A percentile compares a stretch with the other conserved stretches of the same genome.
phyloP scores from a whole-genome alignment of 2,113 vertebrate species.

The Rhinoptilus africanus region DNA sequence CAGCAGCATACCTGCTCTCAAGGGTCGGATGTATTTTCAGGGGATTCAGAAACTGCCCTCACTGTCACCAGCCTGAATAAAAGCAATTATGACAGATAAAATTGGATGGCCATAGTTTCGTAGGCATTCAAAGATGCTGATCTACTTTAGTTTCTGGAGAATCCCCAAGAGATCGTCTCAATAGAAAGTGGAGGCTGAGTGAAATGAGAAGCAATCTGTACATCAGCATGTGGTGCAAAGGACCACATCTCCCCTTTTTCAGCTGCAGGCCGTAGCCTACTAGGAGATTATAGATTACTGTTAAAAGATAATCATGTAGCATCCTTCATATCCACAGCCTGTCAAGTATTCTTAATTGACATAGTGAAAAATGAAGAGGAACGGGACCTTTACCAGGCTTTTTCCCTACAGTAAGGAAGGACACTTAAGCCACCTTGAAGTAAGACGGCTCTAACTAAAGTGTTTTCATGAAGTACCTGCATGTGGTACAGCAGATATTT shows the following conservation, averaged over 20 bases:
- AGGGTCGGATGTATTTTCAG: background rate
- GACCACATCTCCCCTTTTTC: background rate
- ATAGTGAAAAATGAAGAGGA: background rate
- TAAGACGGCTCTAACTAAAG: background rate
- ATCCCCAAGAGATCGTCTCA: background rate
- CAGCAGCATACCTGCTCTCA: background rate
- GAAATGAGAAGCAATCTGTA: background rate
- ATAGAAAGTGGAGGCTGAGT: background rate
- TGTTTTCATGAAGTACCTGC: background rate
- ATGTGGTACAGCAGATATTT: background rate
- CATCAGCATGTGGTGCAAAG: background rate
- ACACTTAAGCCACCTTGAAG: background rate
- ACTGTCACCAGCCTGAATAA: background rate
- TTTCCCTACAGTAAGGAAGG: background rate
- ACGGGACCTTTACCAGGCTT: background rate
- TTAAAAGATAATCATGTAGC: background rate
- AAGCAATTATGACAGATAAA: background rate
- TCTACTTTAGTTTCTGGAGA: background rate
- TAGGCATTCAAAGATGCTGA: background rate
- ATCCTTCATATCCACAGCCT: background rate
- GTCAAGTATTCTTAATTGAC: background rate
- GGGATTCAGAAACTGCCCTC: background rate
- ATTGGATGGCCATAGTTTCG: background rate
- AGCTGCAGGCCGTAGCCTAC: background rate
- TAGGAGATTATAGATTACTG: background rate